Evolutionary conservation across 2,888 invertebrate species (phyloP), one percentile per base, ranked within the genome.

Genomic region (Lasioglossum lativentre): DNA sequence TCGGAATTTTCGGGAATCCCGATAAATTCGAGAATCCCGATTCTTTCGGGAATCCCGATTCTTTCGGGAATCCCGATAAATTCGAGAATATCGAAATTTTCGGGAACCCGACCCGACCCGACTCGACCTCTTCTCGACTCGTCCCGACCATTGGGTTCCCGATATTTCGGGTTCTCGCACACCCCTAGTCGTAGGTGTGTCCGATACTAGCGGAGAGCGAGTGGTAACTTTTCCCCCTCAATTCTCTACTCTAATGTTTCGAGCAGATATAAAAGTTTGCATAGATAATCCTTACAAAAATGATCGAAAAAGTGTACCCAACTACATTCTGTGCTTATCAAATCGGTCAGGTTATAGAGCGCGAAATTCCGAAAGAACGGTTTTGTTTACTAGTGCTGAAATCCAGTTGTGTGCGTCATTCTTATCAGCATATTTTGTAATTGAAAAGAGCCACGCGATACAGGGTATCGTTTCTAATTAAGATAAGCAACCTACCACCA

Each of bases 381-480:
- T 42, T 27, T n/a, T 68, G 52, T 73, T 82, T 74, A 63, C 82
- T 42, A 16, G 34, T 70, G 42, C 14, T 38, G 2, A 52, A 63
- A 38, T 71, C 42, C 59, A 82, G 75, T 66, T 42, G 78, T 71
- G 30, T 40, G 66, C 66, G 34, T 27, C 40, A 38, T 19, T 12
- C 2, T 80, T 87, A 86, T 86, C 85, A 66, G 23, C n/a, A 68
- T 19, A 75, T 86, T 78, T 81, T 70, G 59, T 74, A 86, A 89
- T 85, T 88, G 83, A 88, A 87, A 85, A 74, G 76, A 68, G 59
- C 45, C 4, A 5, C 77, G 19, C 73, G 87, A 86, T 82, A 88
- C 45, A 68, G 72, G 27, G 68, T 88, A 87, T 90, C 86, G 79
- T 63, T 66, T 76, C 79, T 82, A 89, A 90, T 90, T 90, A 90